Evolutionary conservation across 2,888 invertebrate species (phyloP).

Genomic region (Seira ritae): DNA sequence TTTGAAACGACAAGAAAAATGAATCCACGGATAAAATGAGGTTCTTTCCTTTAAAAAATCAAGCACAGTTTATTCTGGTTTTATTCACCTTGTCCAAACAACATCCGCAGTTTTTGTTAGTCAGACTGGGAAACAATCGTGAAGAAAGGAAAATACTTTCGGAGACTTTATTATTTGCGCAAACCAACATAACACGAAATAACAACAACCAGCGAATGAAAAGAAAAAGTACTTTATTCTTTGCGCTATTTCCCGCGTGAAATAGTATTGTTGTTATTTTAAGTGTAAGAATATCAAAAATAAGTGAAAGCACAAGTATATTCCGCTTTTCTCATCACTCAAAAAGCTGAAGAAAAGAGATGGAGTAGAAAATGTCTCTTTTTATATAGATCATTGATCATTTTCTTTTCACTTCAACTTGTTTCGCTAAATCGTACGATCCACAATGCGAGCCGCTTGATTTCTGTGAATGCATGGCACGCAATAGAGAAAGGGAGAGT

Average conservation of each 20-base stretch:
- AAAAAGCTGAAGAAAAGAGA: not conserved
- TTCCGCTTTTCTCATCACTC: constrained; percentile 2
- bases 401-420: constrained; percentile 39
- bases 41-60: constrained; percentile 20
- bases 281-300: no score
- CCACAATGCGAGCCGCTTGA: not conserved
- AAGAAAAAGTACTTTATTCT: no score
- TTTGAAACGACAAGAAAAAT: not conserved
- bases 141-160: no score
- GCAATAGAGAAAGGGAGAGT: constrained; percentile 3
- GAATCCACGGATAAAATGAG: not conserved
- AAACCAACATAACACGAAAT: no score
- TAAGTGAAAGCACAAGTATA: no score
- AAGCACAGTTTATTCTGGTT: not conserved
- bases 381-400: constrained; percentile 52
- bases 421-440: constrained; percentile 14
- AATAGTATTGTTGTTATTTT: no score
- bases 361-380: constrained; percentile 30
- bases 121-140: no score
- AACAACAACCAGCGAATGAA: no score
- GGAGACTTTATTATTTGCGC: no score
- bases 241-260: no score
- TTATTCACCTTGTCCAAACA: constrained; percentile 44
- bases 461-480: constrained; percentile 27
- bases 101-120: constrained; percentile 37